phyloP scores from a whole-genome alignment of 2,797 vertebrate species.

The Trematomus bernacchii region DNA sequence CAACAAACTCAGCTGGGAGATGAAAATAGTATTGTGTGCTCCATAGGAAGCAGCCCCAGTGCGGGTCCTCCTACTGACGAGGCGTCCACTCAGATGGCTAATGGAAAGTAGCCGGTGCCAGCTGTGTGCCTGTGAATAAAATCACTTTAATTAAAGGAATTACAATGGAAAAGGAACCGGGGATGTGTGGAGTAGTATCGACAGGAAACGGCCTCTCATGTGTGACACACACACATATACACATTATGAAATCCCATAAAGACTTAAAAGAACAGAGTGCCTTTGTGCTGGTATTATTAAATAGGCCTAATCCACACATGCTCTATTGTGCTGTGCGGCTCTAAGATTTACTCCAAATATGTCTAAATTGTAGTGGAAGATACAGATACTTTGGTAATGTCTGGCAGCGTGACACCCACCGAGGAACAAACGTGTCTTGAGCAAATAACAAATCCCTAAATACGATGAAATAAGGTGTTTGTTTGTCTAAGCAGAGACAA shows the following conservation, averaged over 20 bases:
- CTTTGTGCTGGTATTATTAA: conserved; percentile 78
- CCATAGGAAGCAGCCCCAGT: conserved; percentile 87
- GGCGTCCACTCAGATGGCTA: conserved; percentile 89
- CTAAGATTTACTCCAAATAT: conserved; percentile 72
- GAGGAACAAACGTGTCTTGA: conserved; percentile 45
- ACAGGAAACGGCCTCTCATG: conserved; percentile 82
- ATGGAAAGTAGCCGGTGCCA: conserved; percentile 89
- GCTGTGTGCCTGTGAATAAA: conserved; percentile 91
- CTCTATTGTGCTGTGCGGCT: conserved; percentile 68
- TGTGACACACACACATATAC: conserved; percentile 58
- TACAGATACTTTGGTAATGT: conserved; percentile 58
- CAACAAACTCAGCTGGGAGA: conserved; percentile 91
- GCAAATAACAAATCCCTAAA: conserved; percentile 61
- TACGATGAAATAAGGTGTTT: conserved; percentile 55
- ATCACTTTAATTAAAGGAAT: conserved; percentile 91
- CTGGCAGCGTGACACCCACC: conserved; percentile 40
- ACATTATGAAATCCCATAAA: conserved; percentile 78
- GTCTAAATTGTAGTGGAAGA: conserved; percentile 54
- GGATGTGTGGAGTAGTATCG: conserved; percentile 82
- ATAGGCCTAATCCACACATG: conserved; percentile 80
- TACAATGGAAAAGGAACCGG: conserved; percentile 86
- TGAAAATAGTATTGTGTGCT: conserved; percentile 87
- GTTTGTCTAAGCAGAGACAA: conserved; percentile 55
- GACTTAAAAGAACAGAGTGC: conserved; percentile 81
- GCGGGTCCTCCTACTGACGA: conserved; percentile 85